Evolutionary conservation across 2,888 invertebrate species (phyloP).

Genomic region (Lissocephala sabroskyi): DNA sequence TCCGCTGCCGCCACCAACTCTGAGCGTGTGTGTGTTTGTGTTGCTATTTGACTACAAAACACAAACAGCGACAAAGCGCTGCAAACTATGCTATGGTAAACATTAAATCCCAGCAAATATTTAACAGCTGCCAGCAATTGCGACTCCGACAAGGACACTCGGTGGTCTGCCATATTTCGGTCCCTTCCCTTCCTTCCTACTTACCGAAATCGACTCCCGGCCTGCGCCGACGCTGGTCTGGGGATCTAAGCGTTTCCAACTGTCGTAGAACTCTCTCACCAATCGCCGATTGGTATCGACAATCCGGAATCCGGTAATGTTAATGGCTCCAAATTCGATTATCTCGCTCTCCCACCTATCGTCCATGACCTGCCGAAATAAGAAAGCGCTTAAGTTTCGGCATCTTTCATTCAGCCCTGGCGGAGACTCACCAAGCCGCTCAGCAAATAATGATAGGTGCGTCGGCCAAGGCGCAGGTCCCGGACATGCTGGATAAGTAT

Average conservation of each 20-base stretch:
- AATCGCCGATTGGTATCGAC: conserved; percentile 87
- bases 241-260: conserved; percentile 88
- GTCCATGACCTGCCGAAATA: conserved; percentile 86
- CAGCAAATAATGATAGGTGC: conserved; percentile 93
- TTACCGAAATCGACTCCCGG: conserved; percentile 90
- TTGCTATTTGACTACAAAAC: conserved; percentile 53
- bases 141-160: neutral
- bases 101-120: conserved; percentile 59
- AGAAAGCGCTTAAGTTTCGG: neutral
- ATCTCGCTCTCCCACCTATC: conserved; percentile 96
- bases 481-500: conserved; percentile 91
- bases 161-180: neutral
- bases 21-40: conserved; percentile 33
- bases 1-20: neutral
- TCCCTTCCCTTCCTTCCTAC: no score
- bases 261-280: conserved; percentile 90
- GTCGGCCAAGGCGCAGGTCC: conserved; percentile 87
- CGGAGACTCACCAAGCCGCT: conserved; percentile 88
- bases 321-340: conserved; percentile 97
- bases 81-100: conserved; percentile 39
- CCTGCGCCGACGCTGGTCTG: conserved; percentile 81
- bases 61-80: conserved; percentile 22
- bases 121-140: conserved; percentile 37
- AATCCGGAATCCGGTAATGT: conserved; percentile 98
- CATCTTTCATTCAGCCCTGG: neutral